Conservation (phyloP, 23 tunicate genomes). For the Halocynthia aurantium region DNA sequence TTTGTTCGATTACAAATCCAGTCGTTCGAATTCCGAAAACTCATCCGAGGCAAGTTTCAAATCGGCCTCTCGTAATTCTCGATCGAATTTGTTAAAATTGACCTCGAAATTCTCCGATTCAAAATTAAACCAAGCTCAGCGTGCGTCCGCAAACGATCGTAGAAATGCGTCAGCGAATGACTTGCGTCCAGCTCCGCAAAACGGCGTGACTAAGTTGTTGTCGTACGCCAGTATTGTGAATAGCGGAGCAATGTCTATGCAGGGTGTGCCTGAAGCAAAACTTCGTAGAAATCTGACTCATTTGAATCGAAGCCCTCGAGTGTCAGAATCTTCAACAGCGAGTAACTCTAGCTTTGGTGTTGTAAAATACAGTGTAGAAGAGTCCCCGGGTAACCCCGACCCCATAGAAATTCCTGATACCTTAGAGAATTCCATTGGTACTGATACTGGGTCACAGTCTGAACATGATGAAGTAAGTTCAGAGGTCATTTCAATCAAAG, state of each 20-base stretch:
- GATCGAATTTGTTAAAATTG: not conserved
- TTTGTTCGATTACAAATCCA: not conserved
- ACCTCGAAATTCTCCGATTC: not conserved
- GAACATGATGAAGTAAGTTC: too few relatives aligned
- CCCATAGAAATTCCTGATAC: too few relatives aligned
- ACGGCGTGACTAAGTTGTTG: not conserved
- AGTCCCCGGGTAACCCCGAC: too few relatives aligned
- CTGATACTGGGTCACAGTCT: too few relatives aligned
- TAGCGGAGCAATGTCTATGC: not conserved
- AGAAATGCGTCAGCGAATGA: not conserved
- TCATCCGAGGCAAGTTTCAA: slow-evolving; percentile 2
- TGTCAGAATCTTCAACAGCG: slow-evolving; percentile 3
- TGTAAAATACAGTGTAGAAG: too few relatives aligned
- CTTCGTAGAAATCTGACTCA: not conserved
- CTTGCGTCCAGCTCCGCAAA: not conserved
- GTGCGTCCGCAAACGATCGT: not conserved
- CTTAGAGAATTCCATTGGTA: too few relatives aligned
- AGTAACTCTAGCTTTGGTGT: not conserved
- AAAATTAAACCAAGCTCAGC: not conserved
- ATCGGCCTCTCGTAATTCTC: not conserved
- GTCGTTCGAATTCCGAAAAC: not conserved
- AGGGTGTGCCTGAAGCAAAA: not conserved
- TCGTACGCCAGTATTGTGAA: slow-evolving; percentile 2
- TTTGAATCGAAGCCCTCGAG: not conserved
- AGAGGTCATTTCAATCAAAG: too few relatives aligned